phyloP scores from a whole-genome alignment of 2,113 vertebrate species.

The Cyprinus carpio region DNA sequence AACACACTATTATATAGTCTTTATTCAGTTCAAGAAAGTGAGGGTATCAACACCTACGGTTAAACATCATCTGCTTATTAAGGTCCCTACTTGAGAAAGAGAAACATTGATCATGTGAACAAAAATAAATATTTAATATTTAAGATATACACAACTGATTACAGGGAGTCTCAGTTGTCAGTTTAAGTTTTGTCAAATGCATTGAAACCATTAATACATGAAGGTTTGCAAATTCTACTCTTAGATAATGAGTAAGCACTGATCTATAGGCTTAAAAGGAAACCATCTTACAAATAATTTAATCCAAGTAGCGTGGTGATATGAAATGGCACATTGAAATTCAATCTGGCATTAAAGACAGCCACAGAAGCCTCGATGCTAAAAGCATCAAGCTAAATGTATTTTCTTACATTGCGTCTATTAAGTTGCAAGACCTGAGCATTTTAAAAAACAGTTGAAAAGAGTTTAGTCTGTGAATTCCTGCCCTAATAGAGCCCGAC shows the following conservation, averaged over 20 bases:
- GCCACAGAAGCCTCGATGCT: slow-evolving; percentile 44
- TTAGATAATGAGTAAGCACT: slow-evolving; percentile 53
- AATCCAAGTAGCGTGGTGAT: slow-evolving; percentile 43
- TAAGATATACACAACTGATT: slow-evolving; percentile 59
- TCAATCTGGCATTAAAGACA: slow-evolving; percentile 48
- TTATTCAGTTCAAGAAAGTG: slow-evolving; percentile 60
- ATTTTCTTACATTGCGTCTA: slow-evolving; percentile 54
- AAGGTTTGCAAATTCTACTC: slow-evolving; percentile 48
- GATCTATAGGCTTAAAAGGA: slow-evolving; percentile 55
- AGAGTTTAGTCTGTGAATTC: slow-evolving; percentile 32
- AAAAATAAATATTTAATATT: slow-evolving; percentile 64
- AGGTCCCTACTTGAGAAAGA: slow-evolving; percentile 59
- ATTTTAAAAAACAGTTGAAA: slow-evolving; percentile 48
- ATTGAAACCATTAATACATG: slow-evolving; percentile 47
- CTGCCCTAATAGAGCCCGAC: slow-evolving; percentile 55
- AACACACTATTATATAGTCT: slow-evolving; percentile 45
- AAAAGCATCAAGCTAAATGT: slow-evolving; percentile 51
- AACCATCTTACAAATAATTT: slow-evolving; percentile 46
- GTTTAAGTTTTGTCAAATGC: slow-evolving; percentile 32
- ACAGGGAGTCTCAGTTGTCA: slow-evolving; percentile 53
- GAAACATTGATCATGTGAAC: slow-evolving; percentile 58
- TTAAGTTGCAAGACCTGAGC: slow-evolving; percentile 70
- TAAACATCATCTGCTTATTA: slow-evolving; percentile 58
- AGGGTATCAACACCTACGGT: slow-evolving; percentile 59
- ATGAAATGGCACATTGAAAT: slow-evolving; percentile 62